Conservation (phyloP, 35 echinoderm and acorn worm genomes). For the Diadema setosum region DNA sequence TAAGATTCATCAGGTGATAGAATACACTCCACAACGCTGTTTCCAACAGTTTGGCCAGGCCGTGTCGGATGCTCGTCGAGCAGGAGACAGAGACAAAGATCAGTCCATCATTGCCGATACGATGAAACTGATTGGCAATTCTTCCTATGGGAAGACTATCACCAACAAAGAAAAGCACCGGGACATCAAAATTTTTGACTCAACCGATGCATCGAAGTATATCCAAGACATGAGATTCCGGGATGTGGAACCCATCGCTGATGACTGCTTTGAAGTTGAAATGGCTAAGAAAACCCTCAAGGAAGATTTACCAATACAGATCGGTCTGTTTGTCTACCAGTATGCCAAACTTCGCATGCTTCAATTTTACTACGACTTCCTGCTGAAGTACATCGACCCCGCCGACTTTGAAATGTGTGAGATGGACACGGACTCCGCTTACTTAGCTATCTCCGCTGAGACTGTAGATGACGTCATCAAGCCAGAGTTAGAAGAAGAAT, state of each 20-base stretch:
- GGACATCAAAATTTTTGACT: not conserved
- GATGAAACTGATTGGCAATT: no score
- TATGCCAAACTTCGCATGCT: no score
- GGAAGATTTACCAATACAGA: not conserved
- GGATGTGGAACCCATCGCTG: not conserved
- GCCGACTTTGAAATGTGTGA: no score
- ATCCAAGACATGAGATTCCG: not conserved
- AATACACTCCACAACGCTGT: not conserved
- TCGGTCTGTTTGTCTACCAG: no score
- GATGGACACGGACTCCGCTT: no score
- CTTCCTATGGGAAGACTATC: conserved; percentile 22
- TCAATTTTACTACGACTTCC: no score
- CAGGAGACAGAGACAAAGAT: not conserved
- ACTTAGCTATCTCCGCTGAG: not conserved
- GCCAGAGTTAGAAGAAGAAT: not conserved
- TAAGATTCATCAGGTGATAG: no score
- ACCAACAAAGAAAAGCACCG: conserved; percentile 34
- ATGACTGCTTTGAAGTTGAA: not conserved
- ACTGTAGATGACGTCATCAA: not conserved
- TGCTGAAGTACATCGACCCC: not conserved
- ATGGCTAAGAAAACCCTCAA: conserved; percentile 5
- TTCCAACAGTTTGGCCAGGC: conserved; percentile 31
- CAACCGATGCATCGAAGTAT: not conserved
- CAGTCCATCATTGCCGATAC: conserved; percentile 36
- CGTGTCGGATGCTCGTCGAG: not conserved